These are phyloP conservation scores for Frieseomelitta varia DNA, from an alignment of 1,140 invertebrate genomes.

Conservation along the genomic window DNA sequence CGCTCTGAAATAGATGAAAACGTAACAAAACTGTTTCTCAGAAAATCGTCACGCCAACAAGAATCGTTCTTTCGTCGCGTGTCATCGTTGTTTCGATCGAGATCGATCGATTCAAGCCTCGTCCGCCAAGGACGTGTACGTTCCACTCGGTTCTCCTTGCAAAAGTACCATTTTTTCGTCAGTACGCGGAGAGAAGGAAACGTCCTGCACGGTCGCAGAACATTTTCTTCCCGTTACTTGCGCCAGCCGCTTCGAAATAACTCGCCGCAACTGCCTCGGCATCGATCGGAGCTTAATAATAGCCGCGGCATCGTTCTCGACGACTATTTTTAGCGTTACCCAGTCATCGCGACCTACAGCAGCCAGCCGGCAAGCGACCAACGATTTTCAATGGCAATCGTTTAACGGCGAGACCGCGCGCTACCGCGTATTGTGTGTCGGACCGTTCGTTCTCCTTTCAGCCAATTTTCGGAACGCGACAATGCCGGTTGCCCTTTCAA, in stretches of 20 bases:
- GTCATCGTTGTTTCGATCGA: neutral
- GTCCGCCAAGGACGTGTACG: neutral
- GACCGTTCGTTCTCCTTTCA: neutral
- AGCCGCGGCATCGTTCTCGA: constrained; percentile 62
- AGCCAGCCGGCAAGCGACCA: constrained; percentile 42
- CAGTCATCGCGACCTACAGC: constrained; percentile 70
- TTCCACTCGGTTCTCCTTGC: neutral
- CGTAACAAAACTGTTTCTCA: too few species aligned
- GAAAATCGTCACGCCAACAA: too few species aligned
- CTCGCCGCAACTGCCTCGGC: constrained; percentile 58
- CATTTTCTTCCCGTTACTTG: constrained; percentile 20
- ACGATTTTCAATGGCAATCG: constrained; percentile 69
- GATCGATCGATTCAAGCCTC: neutral
- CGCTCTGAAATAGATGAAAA: too few species aligned
- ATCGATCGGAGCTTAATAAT: constrained; percentile 68
- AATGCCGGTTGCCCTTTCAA: neutral
- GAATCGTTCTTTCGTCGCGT: too few species aligned
- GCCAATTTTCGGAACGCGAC: constrained; percentile 6
- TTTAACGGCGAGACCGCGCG: constrained; percentile 6
- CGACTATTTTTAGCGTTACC: constrained; percentile 69
- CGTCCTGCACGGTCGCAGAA: neutral
- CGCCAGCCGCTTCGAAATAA: constrained; percentile 56
- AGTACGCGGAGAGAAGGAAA: neutral
- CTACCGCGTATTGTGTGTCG: neutral
- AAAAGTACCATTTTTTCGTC: neutral